phyloP scores from a whole-genome alignment of 37 sponge, comb jelly and placozoan genomes.

The Oscarella lobularis region DNA sequence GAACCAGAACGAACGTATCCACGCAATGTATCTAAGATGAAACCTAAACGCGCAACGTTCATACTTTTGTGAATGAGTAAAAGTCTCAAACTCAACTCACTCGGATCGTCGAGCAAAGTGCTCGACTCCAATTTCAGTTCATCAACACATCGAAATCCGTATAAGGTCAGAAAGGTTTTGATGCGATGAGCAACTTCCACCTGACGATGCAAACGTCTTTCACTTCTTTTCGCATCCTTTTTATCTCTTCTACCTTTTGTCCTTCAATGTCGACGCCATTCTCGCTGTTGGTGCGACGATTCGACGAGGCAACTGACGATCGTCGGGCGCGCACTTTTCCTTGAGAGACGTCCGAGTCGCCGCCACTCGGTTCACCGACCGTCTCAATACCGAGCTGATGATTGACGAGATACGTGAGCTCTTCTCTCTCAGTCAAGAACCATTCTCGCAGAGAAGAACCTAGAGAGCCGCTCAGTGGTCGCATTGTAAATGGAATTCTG shows the following conservation, averaged over 20 bases:
- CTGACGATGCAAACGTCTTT: no score
- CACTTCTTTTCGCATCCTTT: no score
- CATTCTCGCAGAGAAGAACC: constrained; percentile 34
- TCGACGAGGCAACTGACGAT: neutral
- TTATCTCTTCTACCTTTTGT: no score
- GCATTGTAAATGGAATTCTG: no score
- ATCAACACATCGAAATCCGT: constrained; percentile 76
- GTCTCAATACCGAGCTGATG: neutral
- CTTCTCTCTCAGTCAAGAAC: constrained; percentile 27
- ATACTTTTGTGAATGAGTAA: no score
- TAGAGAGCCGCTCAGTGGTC: neutral
- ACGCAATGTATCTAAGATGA: constrained; percentile 48
- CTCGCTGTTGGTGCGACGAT: neutral
- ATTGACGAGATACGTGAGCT: neutral
- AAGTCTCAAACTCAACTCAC: constrained; percentile 10
- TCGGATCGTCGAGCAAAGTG: constrained; percentile 78
- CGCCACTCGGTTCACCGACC: no score
- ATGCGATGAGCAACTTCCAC: constrained; percentile 45
- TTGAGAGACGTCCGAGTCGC: no score
- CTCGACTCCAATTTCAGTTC: constrained; percentile 69
- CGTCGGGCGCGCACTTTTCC: neutral
- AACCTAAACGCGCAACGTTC: constrained; percentile 16
- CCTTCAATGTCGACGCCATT: no score
- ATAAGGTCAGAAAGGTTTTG: constrained; percentile 37
- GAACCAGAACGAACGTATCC: constrained; percentile 61